Evolutionary conservation across 2,113 vertebrate species (phyloP).

Genomic region (Cyprinus carpio): DNA sequence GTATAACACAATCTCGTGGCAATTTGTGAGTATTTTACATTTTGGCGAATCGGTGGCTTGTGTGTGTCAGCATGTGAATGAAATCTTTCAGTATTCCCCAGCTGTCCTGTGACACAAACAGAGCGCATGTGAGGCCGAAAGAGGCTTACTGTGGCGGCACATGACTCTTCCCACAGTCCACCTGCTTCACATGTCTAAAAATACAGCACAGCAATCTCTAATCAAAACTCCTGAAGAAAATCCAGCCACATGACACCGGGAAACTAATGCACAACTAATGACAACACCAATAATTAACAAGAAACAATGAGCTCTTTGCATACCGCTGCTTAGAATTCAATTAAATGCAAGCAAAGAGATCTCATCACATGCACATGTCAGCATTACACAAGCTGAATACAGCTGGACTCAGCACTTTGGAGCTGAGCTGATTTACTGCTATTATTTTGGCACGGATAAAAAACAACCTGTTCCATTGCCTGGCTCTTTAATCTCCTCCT

Average conservation of each 20-base stretch:
- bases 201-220: conserved; percentile 36
- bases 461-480: conserved; percentile 1
- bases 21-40: background rate
- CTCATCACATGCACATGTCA: conserved; percentile 16
- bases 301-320: background rate
- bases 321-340: background rate
- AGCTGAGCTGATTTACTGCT: conserved; percentile 38
- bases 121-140: conserved; percentile 68
- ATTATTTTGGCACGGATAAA: background rate
- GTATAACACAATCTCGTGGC: background rate
- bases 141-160: conserved; percentile 71
- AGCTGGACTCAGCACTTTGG: background rate
- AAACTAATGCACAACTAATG: background rate
- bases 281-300: background rate
- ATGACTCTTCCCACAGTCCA: conserved; percentile 67
- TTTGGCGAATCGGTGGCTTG: background rate
- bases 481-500: conserved; percentile 27
- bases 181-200: conserved; percentile 61
- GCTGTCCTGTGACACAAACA: background rate
- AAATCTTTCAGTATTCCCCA: conserved; percentile 25
- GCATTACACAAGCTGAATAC: background rate
- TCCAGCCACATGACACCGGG: conserved; percentile 8
- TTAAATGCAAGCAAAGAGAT: background rate
- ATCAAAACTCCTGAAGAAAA: background rate
- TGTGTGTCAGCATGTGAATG: conserved; percentile 1